These are phyloP conservation scores for Heloderma charlesbogerti DNA, from an alignment of 2,113 vertebrate species.

Conservation along the genomic window DNA sequence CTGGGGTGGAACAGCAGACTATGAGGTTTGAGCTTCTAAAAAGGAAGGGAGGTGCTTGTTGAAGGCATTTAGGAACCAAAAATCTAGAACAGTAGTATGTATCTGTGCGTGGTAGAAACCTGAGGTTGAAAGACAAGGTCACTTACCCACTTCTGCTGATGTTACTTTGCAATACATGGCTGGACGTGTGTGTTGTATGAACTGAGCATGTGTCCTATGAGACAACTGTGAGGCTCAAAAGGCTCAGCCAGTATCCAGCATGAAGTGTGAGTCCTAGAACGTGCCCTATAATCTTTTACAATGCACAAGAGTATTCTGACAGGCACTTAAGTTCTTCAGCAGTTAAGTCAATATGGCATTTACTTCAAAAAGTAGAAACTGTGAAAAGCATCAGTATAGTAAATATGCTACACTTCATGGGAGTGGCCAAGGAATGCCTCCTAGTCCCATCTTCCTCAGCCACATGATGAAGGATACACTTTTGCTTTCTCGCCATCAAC, in stretches of 20 bases:
- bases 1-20: neutral
- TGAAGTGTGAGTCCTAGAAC: neutral
- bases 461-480: constrained; percentile 87
- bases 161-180: neutral
- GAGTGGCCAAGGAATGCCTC: neutral
- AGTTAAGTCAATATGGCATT: neutral
- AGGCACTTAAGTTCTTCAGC: neutral
- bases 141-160: neutral
- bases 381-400: neutral
- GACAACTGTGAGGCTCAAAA: neutral
- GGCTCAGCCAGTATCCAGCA: neutral
- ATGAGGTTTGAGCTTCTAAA: neutral
- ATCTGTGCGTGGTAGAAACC: neutral
- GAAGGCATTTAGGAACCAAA: neutral
- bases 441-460: neutral
- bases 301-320: neutral
- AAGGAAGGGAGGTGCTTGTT: neutral
- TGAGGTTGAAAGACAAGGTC: neutral
- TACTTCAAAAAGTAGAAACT: neutral
- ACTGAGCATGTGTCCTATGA: neutral
- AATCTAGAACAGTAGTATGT: neutral
- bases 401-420: neutral
- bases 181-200: neutral
- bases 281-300: neutral
- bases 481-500: constrained; percentile 97